These are phyloP conservation scores for Pollenia griseotomentosa DNA, from an alignment of 2,888 invertebrate genomes.

Conservation along the genomic window DNA sequence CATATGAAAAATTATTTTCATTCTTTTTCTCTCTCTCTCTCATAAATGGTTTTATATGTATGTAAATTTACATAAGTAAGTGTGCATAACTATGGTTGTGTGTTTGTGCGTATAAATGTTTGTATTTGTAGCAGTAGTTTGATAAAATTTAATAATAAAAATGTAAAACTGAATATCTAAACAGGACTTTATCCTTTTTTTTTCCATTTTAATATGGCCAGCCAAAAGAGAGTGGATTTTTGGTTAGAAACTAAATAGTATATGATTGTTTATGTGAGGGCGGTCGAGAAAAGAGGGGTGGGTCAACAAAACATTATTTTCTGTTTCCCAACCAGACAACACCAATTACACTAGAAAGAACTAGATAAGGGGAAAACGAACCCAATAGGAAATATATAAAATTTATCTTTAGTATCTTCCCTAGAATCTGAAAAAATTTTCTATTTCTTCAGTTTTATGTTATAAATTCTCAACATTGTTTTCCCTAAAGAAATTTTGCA, in stretches of 20 bases:
- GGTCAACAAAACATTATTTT: conserved; percentile 17
- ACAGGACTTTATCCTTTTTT: conserved; percentile 16
- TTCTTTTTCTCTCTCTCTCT: not conserved
- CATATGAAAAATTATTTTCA: not conserved
- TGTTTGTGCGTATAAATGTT: not conserved
- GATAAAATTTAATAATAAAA: conserved; percentile 37
- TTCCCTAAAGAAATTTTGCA: not conserved
- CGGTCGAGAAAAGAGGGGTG: not conserved
- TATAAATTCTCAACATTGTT: not conserved
- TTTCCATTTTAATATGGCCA: not conserved
- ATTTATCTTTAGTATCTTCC: not conserved
- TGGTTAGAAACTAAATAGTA: not conserved
- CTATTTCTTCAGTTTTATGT: not conserved
- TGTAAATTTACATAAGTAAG: not conserved
- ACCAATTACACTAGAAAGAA: conserved; percentile 28
- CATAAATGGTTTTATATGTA: not conserved
- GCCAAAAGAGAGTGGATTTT: not conserved
- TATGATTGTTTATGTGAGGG: not conserved
- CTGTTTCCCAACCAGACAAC: conserved; percentile 30
- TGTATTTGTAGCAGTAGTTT: not conserved
- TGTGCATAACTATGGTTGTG: not conserved
- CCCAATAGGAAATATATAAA: conserved; percentile 23
- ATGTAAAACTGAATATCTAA: conserved; percentile 11
- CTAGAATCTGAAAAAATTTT: not conserved
- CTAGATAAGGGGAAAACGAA: not conserved